Conservation (phyloP, 2,888 invertebrate genomes). For the Thecocarcelia acutangulata region DNA sequence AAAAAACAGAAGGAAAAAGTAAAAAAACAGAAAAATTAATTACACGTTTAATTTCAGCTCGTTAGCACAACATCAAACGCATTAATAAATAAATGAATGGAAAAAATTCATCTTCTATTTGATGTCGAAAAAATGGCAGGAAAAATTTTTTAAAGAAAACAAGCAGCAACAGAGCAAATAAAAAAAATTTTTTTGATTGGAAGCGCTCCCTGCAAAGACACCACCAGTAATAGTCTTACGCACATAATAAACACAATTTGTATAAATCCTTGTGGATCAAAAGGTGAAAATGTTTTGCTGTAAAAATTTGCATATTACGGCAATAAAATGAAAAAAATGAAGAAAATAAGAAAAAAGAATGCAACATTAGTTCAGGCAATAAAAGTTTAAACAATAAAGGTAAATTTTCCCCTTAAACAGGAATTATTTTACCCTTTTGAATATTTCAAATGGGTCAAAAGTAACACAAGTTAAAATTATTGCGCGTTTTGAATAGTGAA, state of each 20-base stretch:
- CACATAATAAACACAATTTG: constrained; percentile 11
- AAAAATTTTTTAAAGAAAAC: constrained; percentile 8
- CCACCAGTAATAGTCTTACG: neutral
- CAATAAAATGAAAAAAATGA: constrained; percentile 19
- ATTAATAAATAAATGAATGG: constrained; percentile 55
- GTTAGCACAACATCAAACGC: constrained; percentile 68
- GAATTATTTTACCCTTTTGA: neutral
- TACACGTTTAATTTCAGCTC: constrained; percentile 67
- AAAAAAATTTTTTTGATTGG: neutral
- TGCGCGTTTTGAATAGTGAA: constrained; percentile 47
- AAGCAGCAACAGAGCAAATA: constrained; percentile 7
- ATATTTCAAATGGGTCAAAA: constrained; percentile 42
- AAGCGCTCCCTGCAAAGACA: neutral
- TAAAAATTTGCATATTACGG: constrained; percentile 54
- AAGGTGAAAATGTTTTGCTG: constrained; percentile 48
- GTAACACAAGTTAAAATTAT: constrained; percentile 47
- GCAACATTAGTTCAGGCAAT: neutral
- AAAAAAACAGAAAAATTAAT: constrained; percentile 59
- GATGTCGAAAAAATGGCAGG: constrained; percentile 16
- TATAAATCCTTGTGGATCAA: constrained; percentile 47
- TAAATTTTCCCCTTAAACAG: constrained; percentile 26
- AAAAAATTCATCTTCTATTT: constrained; percentile 54
- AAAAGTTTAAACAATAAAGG: constrained; percentile 45
- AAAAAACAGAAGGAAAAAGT: neutral
- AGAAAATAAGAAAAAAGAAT: constrained; percentile 11